phyloP scores from a whole-genome alignment of 2,888 invertebrate genomes.

The Lepidochitona cinerea region DNA sequence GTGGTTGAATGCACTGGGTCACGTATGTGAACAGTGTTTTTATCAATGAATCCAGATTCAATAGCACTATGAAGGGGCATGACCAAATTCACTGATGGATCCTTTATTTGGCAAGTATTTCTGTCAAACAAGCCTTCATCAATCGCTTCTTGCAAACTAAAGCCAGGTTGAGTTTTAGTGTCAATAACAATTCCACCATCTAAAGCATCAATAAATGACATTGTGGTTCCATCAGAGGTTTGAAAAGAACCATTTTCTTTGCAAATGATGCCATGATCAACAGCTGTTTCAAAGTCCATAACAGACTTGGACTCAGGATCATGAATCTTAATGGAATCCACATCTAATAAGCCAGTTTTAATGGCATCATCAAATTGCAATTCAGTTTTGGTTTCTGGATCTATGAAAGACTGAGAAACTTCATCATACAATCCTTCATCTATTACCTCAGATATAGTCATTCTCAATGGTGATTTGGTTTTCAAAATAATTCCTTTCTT shows the following conservation, averaged over 20 bases:
- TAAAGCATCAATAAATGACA: constrained; percentile 50
- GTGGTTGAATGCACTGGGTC: constrained; percentile 82
- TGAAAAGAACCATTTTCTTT: constrained; percentile 35
- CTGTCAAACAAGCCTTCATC: constrained; percentile 72
- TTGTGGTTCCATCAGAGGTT: not conserved
- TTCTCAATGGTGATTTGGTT: constrained; percentile 54
- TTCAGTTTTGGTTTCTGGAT: constrained; percentile 56
- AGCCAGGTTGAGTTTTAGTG: constrained; percentile 51
- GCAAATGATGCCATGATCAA: constrained; percentile 47
- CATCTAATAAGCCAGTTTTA: constrained; percentile 46
- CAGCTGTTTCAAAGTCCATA: constrained; percentile 47
- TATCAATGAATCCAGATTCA: constrained; percentile 86
- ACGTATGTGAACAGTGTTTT: constrained; percentile 84
- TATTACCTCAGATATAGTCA: constrained; percentile 58
- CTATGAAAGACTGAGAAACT: constrained; percentile 48
- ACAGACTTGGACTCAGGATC: constrained; percentile 34
- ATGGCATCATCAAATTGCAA: constrained; percentile 51
- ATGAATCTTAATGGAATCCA: constrained; percentile 34
- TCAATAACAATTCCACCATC: constrained; percentile 59
- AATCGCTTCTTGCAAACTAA: constrained; percentile 80
- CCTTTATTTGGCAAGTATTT: constrained; percentile 74
- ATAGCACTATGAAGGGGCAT: constrained; percentile 74
- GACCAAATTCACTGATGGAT: constrained; percentile 42
- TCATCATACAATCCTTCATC: constrained; percentile 62
- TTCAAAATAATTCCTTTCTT: constrained; percentile 56